Evolutionary conservation across 2,113 vertebrate species (phyloP), one percentile per base, ranked within the genome.

Genomic region (Vimba vimba): DNA sequence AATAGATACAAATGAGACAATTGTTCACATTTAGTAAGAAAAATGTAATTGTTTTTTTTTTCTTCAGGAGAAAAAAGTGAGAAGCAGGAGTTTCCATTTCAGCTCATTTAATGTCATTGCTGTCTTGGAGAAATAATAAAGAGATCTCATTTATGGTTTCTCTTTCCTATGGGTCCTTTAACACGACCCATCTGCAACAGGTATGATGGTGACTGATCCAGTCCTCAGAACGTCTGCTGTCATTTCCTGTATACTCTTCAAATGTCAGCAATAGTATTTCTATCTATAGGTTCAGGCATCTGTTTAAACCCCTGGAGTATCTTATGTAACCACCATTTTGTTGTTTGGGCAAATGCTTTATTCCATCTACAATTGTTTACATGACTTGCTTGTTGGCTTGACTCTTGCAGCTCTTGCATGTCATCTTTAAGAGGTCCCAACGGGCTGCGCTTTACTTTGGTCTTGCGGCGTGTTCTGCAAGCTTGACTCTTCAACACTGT

Each of bases 371-470:
- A 43, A 45, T 82, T 13, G 59, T 55, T 45, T 23, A 27, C 19
- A 66, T 83, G 71, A 50, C 66, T 23, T 83, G 74, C 66, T 52
- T 83, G 43, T 66, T 15, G 57, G 8, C 36, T 84, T 69, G 55
- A 68, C 39, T 59, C 30, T 36, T 74, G 45, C 6, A 30, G 43
- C 21, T 74, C 55, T 36, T 81, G 86, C 83, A 74, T 79, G 77
- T 73, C 83, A 45, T 68, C 13, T 12, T 36, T 33, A 27, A 60
- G 27, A 64, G 12, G 15, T n/a, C 13, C 55, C 21, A 1, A 39
- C 11, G 21, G 33, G 7, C 52, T 25, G 57, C 5, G 23, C 76
- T 81, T 47, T 9, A 68, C n/a, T 5, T 57, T 77, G 30, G 64
- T 25, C 23, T 71, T 71, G 50, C 50, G 9, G 19, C 33, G 50